Percentiles rank a stretch among this genome's conserved stretches.
These are phyloP conservation scores for Oreonectes daqikongensis DNA, from an alignment of 2,797 vertebrate species.

Conservation along the genomic window DNA sequence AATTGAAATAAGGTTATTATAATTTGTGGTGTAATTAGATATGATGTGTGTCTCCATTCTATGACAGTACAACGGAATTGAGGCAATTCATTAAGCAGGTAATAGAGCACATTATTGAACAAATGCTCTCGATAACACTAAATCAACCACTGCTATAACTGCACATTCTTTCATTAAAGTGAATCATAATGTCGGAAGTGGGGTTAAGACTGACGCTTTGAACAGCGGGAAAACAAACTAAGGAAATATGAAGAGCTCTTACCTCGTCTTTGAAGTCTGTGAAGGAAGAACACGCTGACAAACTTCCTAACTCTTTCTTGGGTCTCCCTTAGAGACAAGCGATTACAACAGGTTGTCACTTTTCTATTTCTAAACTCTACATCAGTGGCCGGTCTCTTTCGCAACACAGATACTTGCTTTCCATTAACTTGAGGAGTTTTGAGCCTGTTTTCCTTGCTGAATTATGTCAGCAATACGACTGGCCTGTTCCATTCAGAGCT, in stretches of 20 bases:
- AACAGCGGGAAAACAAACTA: conserved; percentile 40
- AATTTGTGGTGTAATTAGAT: conserved; percentile 39
- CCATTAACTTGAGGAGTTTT: conserved; percentile 12
- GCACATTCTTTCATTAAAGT: conserved; percentile 38
- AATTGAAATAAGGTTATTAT: conserved; percentile 40
- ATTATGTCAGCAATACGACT: conserved; percentile 35
- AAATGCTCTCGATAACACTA: conserved; percentile 28
- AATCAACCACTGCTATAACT: conserved; percentile 43
- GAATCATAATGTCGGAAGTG: conserved; percentile 38
- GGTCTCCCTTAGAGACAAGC: background rate
- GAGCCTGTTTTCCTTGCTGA: conserved; percentile 4
- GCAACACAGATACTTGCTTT: conserved; percentile 11
- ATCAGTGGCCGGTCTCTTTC: background rate
- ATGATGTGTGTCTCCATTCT: conserved; percentile 23
- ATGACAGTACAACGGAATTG: conserved; percentile 22
- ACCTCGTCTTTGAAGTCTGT: conserved; percentile 41
- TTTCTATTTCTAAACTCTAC: conserved; percentile 28
- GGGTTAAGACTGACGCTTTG: conserved; percentile 19
- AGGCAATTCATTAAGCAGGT: conserved; percentile 47
- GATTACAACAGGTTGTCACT: conserved; percentile 2
- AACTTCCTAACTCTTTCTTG: background rate
- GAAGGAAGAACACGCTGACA: conserved; percentile 3
- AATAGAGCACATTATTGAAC: conserved; percentile 37
- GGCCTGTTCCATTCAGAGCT: conserved; percentile 38
- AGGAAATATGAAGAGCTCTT: conserved; percentile 44